phyloP scores from a whole-genome alignment of 2,113 vertebrate species.

The Philantomba maxwellii region DNA sequence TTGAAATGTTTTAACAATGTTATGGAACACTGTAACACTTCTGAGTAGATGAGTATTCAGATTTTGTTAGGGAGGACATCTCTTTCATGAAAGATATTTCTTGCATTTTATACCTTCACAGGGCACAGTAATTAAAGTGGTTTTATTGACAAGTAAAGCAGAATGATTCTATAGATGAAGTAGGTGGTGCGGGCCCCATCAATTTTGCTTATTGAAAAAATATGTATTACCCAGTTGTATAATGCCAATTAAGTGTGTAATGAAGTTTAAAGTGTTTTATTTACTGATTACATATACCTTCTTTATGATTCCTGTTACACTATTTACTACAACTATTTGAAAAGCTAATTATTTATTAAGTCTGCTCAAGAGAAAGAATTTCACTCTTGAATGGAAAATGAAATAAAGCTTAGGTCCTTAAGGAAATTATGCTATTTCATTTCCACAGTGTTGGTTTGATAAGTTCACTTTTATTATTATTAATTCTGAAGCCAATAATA shows the following conservation, averaged over 20 bases:
- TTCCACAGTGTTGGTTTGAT: neutral
- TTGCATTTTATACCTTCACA: slow-evolving; percentile 32
- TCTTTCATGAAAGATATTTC: slow-evolving; percentile 28
- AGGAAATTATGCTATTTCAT: slow-evolving; percentile 23
- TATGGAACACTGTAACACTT: slow-evolving; percentile 13
- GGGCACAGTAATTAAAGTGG: neutral
- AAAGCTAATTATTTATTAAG: slow-evolving; percentile 43
- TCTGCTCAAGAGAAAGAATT: slow-evolving; percentile 25
- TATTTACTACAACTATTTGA: neutral
- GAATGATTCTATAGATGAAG: slow-evolving; percentile 14
- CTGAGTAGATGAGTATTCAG: slow-evolving; percentile 11
- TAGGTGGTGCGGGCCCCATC: neutral
- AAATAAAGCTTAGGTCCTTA: slow-evolving; percentile 30
- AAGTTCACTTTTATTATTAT: slow-evolving; percentile 13
- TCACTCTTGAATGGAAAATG: slow-evolving; percentile 17
- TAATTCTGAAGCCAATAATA: slow-evolving; percentile 21
- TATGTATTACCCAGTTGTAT: neutral
- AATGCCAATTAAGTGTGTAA: neutral
- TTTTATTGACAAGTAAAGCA: slow-evolving; percentile 44
- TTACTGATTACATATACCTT: neutral
- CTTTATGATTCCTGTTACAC: neutral
- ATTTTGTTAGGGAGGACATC: neutral
- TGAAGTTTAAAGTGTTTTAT: slow-evolving; percentile 34
- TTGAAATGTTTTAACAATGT: slow-evolving; percentile 37
- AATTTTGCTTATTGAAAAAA: slow-evolving; percentile 27